Evolutionary conservation across 2,888 invertebrate genomes (phyloP).

Genomic region (Agriotes lineatus): DNA sequence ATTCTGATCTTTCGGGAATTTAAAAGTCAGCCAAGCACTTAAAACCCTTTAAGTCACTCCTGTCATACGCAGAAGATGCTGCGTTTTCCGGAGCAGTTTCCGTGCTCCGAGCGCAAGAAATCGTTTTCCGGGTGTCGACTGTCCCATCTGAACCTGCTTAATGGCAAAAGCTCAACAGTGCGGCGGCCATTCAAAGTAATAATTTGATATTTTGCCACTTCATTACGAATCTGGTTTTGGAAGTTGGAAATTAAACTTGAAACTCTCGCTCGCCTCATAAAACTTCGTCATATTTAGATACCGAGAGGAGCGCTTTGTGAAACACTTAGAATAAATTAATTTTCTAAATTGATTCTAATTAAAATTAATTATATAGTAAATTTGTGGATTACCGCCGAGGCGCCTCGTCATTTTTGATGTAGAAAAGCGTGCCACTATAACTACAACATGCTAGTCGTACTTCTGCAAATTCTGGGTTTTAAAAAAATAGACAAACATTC

Average conservation of each 20-base stretch:
- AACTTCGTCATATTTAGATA: slow-evolving; percentile 1
- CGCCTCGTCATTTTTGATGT: no score
- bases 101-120: slow-evolving; percentile 20
- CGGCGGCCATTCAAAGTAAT: slow-evolving; percentile 15
- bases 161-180: slow-evolving; percentile 18
- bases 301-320: neutral
- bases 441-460: no score
- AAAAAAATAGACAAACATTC: no score
- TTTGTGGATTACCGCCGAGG: no score
- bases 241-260: slow-evolving; percentile 23
- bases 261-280: neutral
- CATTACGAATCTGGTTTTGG: slow-evolving; percentile 19
- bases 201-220: slow-evolving; percentile 33
- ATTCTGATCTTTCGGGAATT: neutral
- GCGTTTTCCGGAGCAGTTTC: slow-evolving; percentile 22
- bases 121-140: slow-evolving; percentile 30
- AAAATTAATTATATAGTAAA: neutral
- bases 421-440: no score
- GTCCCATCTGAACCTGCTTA: slow-evolving; percentile 21
- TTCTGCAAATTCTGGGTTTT: no score
- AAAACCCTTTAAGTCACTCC: slow-evolving; percentile 18
- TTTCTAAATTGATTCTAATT: neutral
- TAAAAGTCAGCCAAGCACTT: neutral
- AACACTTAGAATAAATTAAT: no score
- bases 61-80: slow-evolving; percentile 25